Percentiles rank a stretch among this genome's conserved stretches.
Conservation (phyloP, 2,888 invertebrate genomes). For the Aporophyla nigra region DNA sequence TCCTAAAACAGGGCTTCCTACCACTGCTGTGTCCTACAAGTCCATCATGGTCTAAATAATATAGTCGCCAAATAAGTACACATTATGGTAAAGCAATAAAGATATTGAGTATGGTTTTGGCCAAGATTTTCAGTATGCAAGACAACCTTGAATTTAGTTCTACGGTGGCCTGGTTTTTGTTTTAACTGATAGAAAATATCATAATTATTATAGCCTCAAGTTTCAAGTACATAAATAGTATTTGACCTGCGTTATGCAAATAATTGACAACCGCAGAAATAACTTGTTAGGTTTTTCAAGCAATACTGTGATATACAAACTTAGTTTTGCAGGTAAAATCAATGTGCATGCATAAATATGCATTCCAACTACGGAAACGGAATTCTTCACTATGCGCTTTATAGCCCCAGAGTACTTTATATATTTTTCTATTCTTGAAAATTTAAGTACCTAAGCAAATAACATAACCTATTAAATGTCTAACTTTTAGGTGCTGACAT, state of each 20-base stretch:
- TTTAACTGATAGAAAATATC: background rate
- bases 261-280: background rate
- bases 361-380: background rate
- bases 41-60: too few species aligned
- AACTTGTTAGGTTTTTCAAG: background rate
- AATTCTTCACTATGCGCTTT: background rate
- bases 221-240: background rate
- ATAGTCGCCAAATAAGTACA: too few species aligned
- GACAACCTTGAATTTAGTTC: background rate
- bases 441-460: background rate
- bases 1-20: too few species aligned
- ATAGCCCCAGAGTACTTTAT: background rate
- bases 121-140: background rate
- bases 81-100: too few species aligned
- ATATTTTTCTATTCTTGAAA: background rate
- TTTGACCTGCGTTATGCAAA: background rate
- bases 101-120: too few species aligned
- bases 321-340: background rate
- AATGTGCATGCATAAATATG: background rate
- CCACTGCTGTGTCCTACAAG: too few species aligned
- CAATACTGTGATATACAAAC: background rate
- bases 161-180: background rate
- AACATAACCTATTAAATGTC: background rate
- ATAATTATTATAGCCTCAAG: background rate
- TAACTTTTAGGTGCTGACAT: constrained; percentile 95